These are phyloP conservation scores for Helostoma temminkii DNA, from an alignment of 2,797 vertebrate genomes.

Conservation along the genomic window DNA sequence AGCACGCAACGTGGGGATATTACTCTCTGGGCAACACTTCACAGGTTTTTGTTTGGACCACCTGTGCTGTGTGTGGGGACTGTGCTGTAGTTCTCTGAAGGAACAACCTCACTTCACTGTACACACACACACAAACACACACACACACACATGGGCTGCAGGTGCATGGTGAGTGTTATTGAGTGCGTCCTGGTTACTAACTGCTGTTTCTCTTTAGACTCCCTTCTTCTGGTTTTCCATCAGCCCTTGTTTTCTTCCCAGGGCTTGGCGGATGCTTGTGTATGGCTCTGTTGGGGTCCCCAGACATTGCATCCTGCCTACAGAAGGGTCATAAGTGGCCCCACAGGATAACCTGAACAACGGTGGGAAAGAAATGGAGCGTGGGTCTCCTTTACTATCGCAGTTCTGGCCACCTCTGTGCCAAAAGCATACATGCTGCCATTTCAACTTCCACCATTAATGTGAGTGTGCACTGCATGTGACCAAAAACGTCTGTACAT, in stretches of 20 bases:
- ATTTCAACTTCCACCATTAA: slow-evolving; percentile 61
- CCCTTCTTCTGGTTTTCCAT: slow-evolving; percentile 78
- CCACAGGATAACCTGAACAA: slow-evolving; percentile 89
- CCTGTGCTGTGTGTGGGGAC: slow-evolving; percentile 81
- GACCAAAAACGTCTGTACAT: slow-evolving; percentile 33
- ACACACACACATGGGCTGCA: slow-evolving; percentile 75
- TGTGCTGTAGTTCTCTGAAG: slow-evolving; percentile 71
- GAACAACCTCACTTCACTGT: slow-evolving; percentile 57
- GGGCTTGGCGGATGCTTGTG: slow-evolving; percentile 83
- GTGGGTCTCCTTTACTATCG: slow-evolving; percentile 70
- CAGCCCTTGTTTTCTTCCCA: slow-evolving; percentile 86
- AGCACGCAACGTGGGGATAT: slow-evolving; percentile 76
- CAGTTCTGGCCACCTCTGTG: slow-evolving; percentile 59
- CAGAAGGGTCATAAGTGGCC: slow-evolving; percentile 82
- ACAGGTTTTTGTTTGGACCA: slow-evolving; percentile 83
- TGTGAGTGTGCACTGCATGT: slow-evolving; percentile 50
- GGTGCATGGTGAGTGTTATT: slow-evolving; percentile 84
- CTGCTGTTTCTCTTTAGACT: slow-evolving; percentile 78
- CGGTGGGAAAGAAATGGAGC: slow-evolving; percentile 84
- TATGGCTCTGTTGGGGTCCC: slow-evolving; percentile 82
- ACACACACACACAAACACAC: slow-evolving; percentile 34
- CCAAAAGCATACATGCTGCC: slow-evolving; percentile 65
- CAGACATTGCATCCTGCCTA: slow-evolving; percentile 86
- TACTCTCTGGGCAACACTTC: slow-evolving; percentile 81
- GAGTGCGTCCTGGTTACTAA: slow-evolving; percentile 82